phyloP scores from a whole-genome alignment of 2,888 invertebrate species.

The Scaptomyza cyrtandrae region DNA sequence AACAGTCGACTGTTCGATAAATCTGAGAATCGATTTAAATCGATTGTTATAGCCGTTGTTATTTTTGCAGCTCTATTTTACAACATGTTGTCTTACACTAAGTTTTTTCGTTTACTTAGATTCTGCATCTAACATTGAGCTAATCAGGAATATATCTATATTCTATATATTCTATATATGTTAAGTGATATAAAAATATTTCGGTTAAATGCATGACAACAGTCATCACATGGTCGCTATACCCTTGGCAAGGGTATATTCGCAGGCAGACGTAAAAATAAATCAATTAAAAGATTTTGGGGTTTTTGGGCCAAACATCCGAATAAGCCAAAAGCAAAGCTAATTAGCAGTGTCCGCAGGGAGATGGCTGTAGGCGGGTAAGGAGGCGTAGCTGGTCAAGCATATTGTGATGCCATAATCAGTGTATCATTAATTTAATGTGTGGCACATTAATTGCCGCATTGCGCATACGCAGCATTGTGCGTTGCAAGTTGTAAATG shows the following conservation, averaged over 20 bases:
- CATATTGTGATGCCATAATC: slow-evolving; percentile 65
- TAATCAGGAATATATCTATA: not conserved
- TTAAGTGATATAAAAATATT: no score
- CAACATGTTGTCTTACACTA: no score
- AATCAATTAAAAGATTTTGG: slow-evolving; percentile 59
- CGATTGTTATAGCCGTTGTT: no score
- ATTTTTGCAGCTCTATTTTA: no score
- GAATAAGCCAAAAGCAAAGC: slow-evolving; percentile 43
- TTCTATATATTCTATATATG: no score
- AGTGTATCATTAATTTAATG: slow-evolving; percentile 75
- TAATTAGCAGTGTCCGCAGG: slow-evolving; percentile 45
- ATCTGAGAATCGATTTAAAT: no score
- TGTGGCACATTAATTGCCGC: slow-evolving; percentile 71
- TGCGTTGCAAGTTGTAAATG: slow-evolving; percentile 7
- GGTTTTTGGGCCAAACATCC: slow-evolving; percentile 21
- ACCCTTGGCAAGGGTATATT: not conserved
- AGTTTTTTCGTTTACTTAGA: no score
- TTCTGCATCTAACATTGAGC: not conserved
- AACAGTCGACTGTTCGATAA: no score
- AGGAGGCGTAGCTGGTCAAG: slow-evolving; percentile 42
- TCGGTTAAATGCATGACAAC: not conserved
- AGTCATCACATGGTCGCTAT: not conserved
- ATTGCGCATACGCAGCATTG: slow-evolving; percentile 57
- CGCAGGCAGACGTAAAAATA: slow-evolving; percentile 44
- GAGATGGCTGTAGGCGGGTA: slow-evolving; percentile 5